Base-by-base conservation (phyloP, 2,797 vertebrate genomes). In the Centroberyx gerrardi region DNA sequence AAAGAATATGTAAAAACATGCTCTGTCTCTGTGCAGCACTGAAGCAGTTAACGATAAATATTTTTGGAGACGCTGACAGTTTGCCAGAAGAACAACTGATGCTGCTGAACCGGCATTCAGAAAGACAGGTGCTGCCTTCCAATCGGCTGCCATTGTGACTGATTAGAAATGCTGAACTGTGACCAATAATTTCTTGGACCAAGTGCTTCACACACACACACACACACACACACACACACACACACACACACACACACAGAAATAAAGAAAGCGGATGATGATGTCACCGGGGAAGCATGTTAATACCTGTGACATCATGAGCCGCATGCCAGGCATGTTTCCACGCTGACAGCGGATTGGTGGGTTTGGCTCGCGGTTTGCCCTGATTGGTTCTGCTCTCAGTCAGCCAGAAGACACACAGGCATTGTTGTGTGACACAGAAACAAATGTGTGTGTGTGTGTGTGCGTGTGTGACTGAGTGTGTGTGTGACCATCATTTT, bases 331-430 rank as follows among this genome's bases (percentile, higher is more conserved):
- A 66, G 60, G 42, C 85, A 62, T 85, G 73, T 40, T 84, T 81
- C 60, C 73, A 59, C 13, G 9, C 70, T 46, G 59, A 74, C 60
- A 64, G 65, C 2, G 17, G 66, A 51, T 74, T 69, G 38, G 59
- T 83, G 14, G 7, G 10, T 66, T 72, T 87, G 82, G 49, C 67
- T 76, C 36, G 68, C 49, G 59, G 6, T 78, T 53, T 31, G 12
- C 69, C 28, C 56, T 63, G 79, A 87, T 90, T 93, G 85, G 78
- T 88, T 92, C 83, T 91, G 68, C 78, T 76, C 68, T 61, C 7
- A 66, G 28, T 33, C 48, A 60, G 66, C 69, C 69, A 80, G 68
- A 64, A 70, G 69, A 86, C 6, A 64, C 72, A 65, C 56, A 53
- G 36, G 53, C 49, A 71, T 31, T 68, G 42, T 51, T 52, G 54